phyloP scores from a whole-genome alignment of 2,113 vertebrate species.

The Lipophrys pholis region DNA sequence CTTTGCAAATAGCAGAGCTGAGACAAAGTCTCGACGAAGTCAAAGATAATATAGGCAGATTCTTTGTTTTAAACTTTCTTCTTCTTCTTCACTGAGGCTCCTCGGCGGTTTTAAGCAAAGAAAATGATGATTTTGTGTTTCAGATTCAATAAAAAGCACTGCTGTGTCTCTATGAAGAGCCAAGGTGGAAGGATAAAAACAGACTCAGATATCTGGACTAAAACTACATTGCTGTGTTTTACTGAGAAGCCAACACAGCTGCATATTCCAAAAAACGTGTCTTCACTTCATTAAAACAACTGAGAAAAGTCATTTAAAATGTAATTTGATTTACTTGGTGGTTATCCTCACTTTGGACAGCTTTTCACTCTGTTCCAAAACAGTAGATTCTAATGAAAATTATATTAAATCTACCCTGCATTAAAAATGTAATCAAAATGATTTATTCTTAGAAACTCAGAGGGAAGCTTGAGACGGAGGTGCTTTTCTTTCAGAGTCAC shows the following conservation, averaged over 20 bases:
- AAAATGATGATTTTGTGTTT: constrained; percentile 15
- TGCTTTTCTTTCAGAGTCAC: no score
- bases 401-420: no score
- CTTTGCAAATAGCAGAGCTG: constrained; percentile 39
- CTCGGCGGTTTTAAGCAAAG: constrained; percentile 10
- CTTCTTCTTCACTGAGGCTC: background rate
- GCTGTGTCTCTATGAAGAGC: constrained; percentile 23
- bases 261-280: background rate
- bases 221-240: constrained; percentile 9
- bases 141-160: constrained; percentile 16
- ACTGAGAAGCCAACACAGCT: background rate
- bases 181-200: constrained; percentile 1
- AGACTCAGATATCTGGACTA: background rate
- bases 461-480: no score
- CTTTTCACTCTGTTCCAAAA: no score
- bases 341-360: no score
- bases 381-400: no score
- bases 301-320: no score
- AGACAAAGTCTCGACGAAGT: constrained; percentile 7
- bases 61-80: constrained; percentile 3
- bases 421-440: no score
- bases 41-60: constrained; percentile 27
- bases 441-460: no score
- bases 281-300: background rate
- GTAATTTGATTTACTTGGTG: no score